phyloP scores from a whole-genome alignment of 64 coral and sea anemone genomes.

The Stylophora pistillata region DNA sequence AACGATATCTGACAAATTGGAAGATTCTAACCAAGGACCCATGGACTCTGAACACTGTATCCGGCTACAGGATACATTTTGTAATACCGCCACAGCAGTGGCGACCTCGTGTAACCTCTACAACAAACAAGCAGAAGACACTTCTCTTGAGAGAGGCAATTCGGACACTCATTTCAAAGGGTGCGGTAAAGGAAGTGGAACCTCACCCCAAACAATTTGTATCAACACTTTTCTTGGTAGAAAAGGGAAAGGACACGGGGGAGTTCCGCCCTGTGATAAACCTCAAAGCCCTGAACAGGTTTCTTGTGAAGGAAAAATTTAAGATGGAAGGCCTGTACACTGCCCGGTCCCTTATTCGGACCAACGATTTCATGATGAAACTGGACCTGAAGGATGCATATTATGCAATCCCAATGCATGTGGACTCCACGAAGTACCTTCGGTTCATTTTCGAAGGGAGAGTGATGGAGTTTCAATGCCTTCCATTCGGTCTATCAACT shows the following conservation, averaged over 20 bases:
- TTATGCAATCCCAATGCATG: conserved; percentile 11
- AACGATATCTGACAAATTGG: no score
- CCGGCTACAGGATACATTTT: conserved; percentile 41
- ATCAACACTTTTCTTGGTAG: not conserved
- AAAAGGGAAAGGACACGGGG: not conserved
- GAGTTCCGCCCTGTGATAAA: not conserved
- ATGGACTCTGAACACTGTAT: conserved; percentile 29
- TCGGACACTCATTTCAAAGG: not conserved
- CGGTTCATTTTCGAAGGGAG: conserved; percentile 17
- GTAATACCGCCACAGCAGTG: conserved; percentile 18
- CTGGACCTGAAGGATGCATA: conserved; percentile 43
- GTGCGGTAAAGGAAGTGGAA: not conserved
- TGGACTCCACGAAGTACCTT: not conserved
- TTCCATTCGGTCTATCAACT: conserved; percentile 35
- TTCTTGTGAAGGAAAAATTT: conserved; percentile 18
- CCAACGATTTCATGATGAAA: conserved; percentile 30
- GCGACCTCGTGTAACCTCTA: conserved; percentile 7
- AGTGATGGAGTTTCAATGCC: conserved; percentile 37
- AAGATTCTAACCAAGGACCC: conserved; percentile 11
- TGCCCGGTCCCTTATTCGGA: conserved; percentile 22
- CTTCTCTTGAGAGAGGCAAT: not conserved
- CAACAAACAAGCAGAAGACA: not conserved
- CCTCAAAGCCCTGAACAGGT: not conserved
- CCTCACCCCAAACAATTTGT: not conserved
- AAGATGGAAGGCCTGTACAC: no score